Base-by-base conservation (phyloP, 2,888 invertebrate species). In the Pachliopta kotzebuea region DNA sequence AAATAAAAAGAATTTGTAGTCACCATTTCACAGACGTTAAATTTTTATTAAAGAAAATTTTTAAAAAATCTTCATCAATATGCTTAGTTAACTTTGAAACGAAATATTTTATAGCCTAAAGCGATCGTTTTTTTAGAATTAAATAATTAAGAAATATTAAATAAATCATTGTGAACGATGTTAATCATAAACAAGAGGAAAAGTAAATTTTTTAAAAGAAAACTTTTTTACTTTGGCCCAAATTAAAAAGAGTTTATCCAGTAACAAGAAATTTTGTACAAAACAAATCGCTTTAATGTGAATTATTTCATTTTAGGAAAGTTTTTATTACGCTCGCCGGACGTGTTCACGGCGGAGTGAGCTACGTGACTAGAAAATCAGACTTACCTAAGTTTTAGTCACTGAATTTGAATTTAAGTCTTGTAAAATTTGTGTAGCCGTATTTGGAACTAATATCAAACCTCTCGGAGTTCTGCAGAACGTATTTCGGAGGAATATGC, bases 341-440 rank as follows among this genome's bases (percentile, higher is more conserved):
- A 63, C 63, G 63, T 63, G 63, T 63, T 63, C 63, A 53, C 63
- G 63, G 52, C 63, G 63, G 42, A 37, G 56, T 62, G 52, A 42
- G 26, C 18, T 45, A 63, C 63, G 63, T 63, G 63, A 63, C 63
- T 63, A 63, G 63, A 56, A 58, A 63, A 63, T 42, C 45, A 29
- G 56, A 56, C 24, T 52, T 62, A 23, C 20, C 50, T 52, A 45
- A 61, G 55, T 55, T 61, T 61, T 60, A 29, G 18, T 61, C 45
- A 21, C 61, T 53, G 24, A 60, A 52, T 26, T 60, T 52, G 31
- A 50, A 60, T 52, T 60, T 52, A 60, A 52, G 50, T 60, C 37
- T 29, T 20, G 31, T 18, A 29, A 52, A 60, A 52, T 52, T 45
- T 45, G 18, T 45, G 45, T 7, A 45, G 45, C n/a, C 45, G 45